Conservation (phyloP, 2,888 invertebrate genomes). For the Amphipyra tragopoginis region DNA sequence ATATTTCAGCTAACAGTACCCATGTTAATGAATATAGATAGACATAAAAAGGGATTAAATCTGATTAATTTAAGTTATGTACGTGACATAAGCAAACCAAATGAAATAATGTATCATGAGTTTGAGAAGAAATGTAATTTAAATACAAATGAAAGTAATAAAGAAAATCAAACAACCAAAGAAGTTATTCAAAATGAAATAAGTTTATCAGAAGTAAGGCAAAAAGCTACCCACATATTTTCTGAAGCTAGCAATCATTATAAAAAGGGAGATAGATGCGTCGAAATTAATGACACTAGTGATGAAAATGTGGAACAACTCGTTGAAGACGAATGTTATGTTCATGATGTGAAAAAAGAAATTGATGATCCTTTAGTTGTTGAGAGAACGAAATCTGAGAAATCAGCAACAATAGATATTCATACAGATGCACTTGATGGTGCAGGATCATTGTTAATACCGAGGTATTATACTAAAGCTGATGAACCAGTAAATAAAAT, state of each 20-base stretch:
- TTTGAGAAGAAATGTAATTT: too few species aligned
- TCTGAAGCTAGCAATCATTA: background rate
- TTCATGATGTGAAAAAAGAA: background rate
- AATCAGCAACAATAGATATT: background rate
- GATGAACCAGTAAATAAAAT: background rate
- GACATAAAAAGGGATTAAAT: slow-evolving; percentile 23
- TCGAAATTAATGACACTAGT: background rate
- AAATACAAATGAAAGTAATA: too few species aligned
- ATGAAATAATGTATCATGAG: background rate
- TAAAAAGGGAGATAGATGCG: background rate
- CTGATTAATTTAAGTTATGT: background rate
- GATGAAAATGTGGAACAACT: background rate
- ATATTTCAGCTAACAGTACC: slow-evolving; percentile 27
- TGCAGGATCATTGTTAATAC: background rate
- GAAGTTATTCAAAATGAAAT: background rate
- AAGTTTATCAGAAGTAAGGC: background rate
- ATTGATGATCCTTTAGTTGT: background rate
- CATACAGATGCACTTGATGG: background rate
- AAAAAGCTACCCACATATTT: background rate
- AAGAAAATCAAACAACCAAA: background rate
- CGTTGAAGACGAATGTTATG: background rate
- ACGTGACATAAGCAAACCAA: background rate
- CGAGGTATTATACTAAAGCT: background rate
- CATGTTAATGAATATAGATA: slow-evolving; percentile 12
- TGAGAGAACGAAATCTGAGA: background rate